Base-by-base conservation (phyloP, 2,113 vertebrate genomes). In the Cathartes aura region DNA sequence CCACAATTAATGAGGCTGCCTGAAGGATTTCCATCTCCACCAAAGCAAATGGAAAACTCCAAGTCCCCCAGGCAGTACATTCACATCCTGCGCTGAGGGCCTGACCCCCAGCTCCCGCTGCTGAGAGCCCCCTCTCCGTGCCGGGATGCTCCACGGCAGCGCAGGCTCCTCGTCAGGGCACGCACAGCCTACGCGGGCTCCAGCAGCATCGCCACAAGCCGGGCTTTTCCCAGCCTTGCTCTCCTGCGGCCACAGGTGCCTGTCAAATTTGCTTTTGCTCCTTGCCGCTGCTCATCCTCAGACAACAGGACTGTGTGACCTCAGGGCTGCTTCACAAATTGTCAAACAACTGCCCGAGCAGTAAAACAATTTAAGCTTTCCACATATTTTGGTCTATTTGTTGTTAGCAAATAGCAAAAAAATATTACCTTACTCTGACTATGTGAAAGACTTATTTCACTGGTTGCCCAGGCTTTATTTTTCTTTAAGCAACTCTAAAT, bases 61-160 rank as follows among this genome's bases (percentile, higher is more conserved):
- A 62, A 2, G 19, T 24, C 1, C 29, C 50, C 9, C 47, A 32
- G 47, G 15, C 38, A 47, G 19, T 4, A 15, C n/a, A 5, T 5
- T 47, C 34, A 29, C 18, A 82, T 16, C 2, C 3, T 56, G 43
- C 6, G 1, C 34, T 11, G 15, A 76, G 52, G 6, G 53, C 8
- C 62, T 50, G 80, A 24, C 2, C 30, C 30, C 21, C 75, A 75
- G 38, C 10, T 36, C 14, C 21, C 0, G 0, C 16, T 23, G 72
- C 9, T 2, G 30, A 88, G 48, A 59, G 3, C 2, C 68, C 43
- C 6, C 2, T 4, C 9, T 23, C 66, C 1, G 0, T 15, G 27
- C 58, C 3, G 4, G 60, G 76, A 4, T 12, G 12, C 50, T 59
- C 53, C 70, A 42, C 5, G 3, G 64, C 58, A 53, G 60, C 6